Evolutionary conservation across 2,113 vertebrate genomes (phyloP), one percentile per base, ranked within the genome.

Genomic region (Percina caprodes): DNA sequence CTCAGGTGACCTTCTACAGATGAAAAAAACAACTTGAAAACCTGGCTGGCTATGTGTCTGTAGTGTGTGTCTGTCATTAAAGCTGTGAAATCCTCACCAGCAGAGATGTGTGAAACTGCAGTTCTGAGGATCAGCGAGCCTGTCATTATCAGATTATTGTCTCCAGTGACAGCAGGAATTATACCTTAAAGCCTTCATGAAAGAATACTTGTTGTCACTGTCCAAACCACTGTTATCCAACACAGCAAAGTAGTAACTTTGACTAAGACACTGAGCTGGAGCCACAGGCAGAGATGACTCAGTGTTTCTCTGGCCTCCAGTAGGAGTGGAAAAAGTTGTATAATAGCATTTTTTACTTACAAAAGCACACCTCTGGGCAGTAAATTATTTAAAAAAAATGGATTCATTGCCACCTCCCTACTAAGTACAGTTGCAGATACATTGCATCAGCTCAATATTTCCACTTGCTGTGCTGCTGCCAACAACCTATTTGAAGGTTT

Each of bases 91-190:
- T 66, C 21, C 54, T 4, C 4, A 24, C 30, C 35, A 54, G 61
- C 52, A 58, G 66, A 46, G 24, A 74, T 33, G 71, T 69, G 55
- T 67, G 83, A 83, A 75, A 55, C 74, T 85, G 77, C 70, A 18
- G 6, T 49, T 72, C 66, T 51, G 62, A 78, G 81, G 74, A 85
- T 77, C 80, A 77, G 63, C 55, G 12, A 69, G 26, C 14, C 67
- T 76, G 69, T 77, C 61, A 90, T 91, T 90, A 86, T 59, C 78
- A 74, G 72, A 86, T 85, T 79, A 86, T 71, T 73, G 73, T 86
- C 83, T 83, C 60, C 79, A 23, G 69, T 69, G 82, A 86, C 80
- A 59, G 66, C 39, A 71, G 55, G 76, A 82, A 91, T 85, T 59
- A 87, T 18, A 82, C 55, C 74, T 86, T 66, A 35, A 66, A 61